A percentile compares a stretch with the other conserved stretches of the same genome.
Conservation (phyloP, 2,797 vertebrate species). For the Amblyopsis hoosieri region DNA sequence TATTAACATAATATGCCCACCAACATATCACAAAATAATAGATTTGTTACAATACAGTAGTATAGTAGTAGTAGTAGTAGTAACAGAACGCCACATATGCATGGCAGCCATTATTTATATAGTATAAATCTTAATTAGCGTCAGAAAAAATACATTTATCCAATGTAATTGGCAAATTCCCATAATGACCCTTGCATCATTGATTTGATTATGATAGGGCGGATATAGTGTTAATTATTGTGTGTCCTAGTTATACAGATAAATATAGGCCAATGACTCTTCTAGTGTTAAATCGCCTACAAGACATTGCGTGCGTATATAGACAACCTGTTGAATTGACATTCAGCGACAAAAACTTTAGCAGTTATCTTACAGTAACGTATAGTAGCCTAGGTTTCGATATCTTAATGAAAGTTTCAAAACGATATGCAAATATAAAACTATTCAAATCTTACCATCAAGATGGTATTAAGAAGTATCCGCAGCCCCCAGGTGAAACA, state of each 20-base stretch:
- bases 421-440: not conserved
- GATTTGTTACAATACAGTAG: too few relatives aligned
- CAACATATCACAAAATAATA: too few relatives aligned
- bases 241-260: slow-evolving; percentile 4
- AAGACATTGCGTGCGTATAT: slow-evolving; percentile 5
- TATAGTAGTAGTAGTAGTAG: too few relatives aligned
- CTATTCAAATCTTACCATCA: slow-evolving; percentile 1
- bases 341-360: slow-evolving; percentile 19
- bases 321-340: slow-evolving; percentile 53
- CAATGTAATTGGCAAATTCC: slow-evolving; percentile 25
- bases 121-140: not conserved
- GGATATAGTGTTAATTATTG: not conserved
- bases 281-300: slow-evolving; percentile 14
- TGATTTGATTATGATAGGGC: slow-evolving; percentile 33
- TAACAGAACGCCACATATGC: too few relatives aligned
- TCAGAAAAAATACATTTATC: slow-evolving; percentile 17
- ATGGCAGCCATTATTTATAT: too few relatives aligned
- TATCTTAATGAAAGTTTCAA: too few relatives aligned
- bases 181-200: slow-evolving; percentile 14
- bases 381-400: not conserved
- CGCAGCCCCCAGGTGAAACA: not conserved
- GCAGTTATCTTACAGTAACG: not conserved
- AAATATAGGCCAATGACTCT: slow-evolving; percentile 1
- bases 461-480: not conserved
- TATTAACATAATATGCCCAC: too few relatives aligned